phyloP scores from a whole-genome alignment of 2,797 vertebrate species.

The Myotis findleyi region DNA sequence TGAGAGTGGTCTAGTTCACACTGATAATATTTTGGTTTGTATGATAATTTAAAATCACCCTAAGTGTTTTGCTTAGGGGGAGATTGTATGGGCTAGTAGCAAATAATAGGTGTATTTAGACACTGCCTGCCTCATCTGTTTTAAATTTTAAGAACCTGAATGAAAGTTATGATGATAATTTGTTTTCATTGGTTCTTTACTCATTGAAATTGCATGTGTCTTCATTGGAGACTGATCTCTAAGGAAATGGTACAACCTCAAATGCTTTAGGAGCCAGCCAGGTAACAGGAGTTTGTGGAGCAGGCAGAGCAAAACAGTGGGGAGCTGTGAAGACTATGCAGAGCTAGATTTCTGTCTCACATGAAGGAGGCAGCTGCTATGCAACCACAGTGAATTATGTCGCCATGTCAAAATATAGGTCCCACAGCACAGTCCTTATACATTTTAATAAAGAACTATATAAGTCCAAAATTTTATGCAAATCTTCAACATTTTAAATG shows the following conservation, averaged over 20 bases:
- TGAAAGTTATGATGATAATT: neutral
- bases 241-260: neutral
- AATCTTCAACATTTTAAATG: neutral
- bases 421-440: neutral
- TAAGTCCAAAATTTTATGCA: neutral
- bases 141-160: neutral
- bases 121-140: neutral
- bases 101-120: neutral
- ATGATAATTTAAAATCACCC: neutral
- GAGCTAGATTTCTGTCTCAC: neutral
- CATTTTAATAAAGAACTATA: neutral
- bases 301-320: neutral
- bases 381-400: neutral
- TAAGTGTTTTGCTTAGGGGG: neutral
- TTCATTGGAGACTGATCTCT: neutral
- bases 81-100: neutral
- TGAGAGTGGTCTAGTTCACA: neutral
- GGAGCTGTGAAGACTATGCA: neutral
- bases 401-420: neutral
- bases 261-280: neutral
- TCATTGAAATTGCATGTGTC: neutral
- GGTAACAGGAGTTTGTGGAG: neutral
- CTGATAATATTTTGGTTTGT: neutral
- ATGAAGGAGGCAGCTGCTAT: neutral
- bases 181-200: neutral